Percentiles rank a stretch among this genome's conserved stretches.
Evolutionary conservation across 2,888 invertebrate species (phyloP).

Genomic region (Caprella mutica): DNA sequence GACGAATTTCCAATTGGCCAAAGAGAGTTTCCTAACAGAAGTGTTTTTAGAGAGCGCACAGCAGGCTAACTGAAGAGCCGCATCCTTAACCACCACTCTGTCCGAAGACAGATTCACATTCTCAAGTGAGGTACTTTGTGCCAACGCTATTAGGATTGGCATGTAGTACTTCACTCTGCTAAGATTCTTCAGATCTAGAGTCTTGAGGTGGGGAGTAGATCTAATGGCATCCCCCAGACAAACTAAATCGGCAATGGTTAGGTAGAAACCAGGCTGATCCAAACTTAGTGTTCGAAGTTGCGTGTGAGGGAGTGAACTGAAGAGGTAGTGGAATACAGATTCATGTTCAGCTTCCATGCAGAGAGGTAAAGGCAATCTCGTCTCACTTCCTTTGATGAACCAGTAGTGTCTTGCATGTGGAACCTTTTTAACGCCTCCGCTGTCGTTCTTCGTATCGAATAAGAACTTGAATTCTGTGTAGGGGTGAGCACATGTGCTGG

Average conservation of each 20-base stretch:
- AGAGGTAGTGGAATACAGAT: conserved; percentile 27
- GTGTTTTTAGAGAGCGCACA: conserved; percentile 24
- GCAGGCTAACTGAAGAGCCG: conserved; percentile 16
- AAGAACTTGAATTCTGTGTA: conserved; percentile 9
- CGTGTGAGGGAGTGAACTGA: conserved; percentile 23
- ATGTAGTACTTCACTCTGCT: conserved; percentile 22
- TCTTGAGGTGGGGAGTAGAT: conserved; percentile 14
- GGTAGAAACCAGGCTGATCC: conserved; percentile 25
- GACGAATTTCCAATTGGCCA: conserved; percentile 23
- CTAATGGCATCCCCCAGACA: conserved; percentile 30
- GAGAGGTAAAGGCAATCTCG: conserved; percentile 19
- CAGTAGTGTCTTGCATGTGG: conserved; percentile 8
- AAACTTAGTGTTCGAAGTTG: conserved; percentile 16
- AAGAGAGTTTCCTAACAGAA: conserved; percentile 16
- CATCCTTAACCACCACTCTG: conserved; percentile 15
- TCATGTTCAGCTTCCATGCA: conserved; percentile 22
- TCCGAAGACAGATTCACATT: conserved; percentile 20
- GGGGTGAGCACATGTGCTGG: conserved; percentile 5
- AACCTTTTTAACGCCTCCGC: conserved; percentile 7
- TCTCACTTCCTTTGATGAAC: conserved; percentile 11
- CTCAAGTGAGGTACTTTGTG: conserved; percentile 14
- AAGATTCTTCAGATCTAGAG: conserved; percentile 17
- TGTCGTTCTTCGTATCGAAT: conserved; percentile 6
- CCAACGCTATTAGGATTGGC: conserved; percentile 26
- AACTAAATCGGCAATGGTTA: conserved; percentile 22